Percentiles rank a stretch among this genome's conserved stretches.
These are phyloP conservation scores for Sialia sialis DNA, from an alignment of 2,113 vertebrate genomes.

Conservation along the genomic window DNA sequence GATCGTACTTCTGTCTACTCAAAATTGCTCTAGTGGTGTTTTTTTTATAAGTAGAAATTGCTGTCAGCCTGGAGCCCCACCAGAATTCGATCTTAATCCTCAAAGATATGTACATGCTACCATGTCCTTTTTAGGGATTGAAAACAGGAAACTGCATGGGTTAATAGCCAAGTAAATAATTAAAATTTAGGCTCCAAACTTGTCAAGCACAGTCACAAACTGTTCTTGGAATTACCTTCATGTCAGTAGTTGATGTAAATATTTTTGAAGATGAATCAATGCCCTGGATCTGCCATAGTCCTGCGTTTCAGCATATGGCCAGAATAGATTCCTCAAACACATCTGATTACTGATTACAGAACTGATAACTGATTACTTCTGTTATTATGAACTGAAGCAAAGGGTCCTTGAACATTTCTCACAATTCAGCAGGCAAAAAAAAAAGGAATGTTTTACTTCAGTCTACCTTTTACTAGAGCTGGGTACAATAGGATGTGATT, in stretches of 20 bases:
- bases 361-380: not conserved
- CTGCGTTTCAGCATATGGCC: not conserved
- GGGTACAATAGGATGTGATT: slow-evolving; percentile 25
- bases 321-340: not conserved
- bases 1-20: not conserved
- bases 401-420: not conserved
- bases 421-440: not conserved
- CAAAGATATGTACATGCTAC: not conserved
- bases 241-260: not conserved
- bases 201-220: not conserved
- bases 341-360: not conserved
- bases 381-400: not conserved
- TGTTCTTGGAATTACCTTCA: not conserved
- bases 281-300: not conserved
- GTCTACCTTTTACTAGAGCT: not conserved
- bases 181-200: not conserved
- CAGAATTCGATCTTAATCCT: not conserved
- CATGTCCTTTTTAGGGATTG: not conserved
- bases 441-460: not conserved
- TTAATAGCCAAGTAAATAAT: not conserved
- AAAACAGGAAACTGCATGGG: not conserved
- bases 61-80: not conserved
- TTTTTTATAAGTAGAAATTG: not conserved
- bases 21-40: not conserved
- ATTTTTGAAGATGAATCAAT: not conserved